Conservation (phyloP, 2,113 vertebrate species). For the Anas platyrhynchos region DNA sequence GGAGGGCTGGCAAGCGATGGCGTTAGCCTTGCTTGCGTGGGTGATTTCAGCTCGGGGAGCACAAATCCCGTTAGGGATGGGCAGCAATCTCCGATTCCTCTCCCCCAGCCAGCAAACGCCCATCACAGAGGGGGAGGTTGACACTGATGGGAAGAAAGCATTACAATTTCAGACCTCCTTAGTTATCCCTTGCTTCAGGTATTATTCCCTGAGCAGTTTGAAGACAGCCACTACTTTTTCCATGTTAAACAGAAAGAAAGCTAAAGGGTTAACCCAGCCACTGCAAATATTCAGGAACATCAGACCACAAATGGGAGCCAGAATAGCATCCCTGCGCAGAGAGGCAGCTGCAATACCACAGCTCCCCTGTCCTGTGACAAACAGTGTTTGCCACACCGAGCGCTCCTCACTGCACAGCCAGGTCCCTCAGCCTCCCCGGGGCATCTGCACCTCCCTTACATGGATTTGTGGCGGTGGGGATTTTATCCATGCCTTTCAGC, state of each 20-base stretch:
- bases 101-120: not conserved
- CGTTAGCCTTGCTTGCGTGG: not conserved
- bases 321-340: not conserved
- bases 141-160: not conserved
- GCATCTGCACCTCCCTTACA: not conserved
- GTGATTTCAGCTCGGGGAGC: constrained; percentile 25
- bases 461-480: not conserved
- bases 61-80: constrained; percentile 35
- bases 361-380: constrained; percentile 15
- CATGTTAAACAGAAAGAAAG: not conserved
- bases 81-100: not conserved
- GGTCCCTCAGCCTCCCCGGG: not conserved
- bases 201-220: not conserved
- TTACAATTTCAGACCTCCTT: not conserved
- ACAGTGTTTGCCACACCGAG: not conserved
- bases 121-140: not conserved
- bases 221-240: not conserved
- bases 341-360: constrained; percentile 13
- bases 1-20: not conserved
- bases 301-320: not conserved
- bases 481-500: not conserved
- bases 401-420: not conserved
- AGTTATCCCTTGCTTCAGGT: not conserved
- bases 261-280: not conserved
- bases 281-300: not conserved